phyloP scores from a whole-genome alignment of 2,113 vertebrate species.

The Pseudorasbora parva region DNA sequence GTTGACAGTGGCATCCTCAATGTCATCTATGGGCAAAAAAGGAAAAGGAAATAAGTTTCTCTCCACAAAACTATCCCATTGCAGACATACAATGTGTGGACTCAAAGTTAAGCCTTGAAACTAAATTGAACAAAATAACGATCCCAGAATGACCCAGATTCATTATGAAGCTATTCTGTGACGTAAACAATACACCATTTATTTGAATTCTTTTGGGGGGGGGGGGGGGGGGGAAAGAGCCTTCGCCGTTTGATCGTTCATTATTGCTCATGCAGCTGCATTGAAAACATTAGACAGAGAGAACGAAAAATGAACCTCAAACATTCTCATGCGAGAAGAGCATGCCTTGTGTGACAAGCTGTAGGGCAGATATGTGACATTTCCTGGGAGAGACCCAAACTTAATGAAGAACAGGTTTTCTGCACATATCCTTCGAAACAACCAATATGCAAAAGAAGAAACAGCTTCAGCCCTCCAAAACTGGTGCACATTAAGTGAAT shows the following conservation, averaged over 20 bases:
- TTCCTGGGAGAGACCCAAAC: constrained; percentile 18
- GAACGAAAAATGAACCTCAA: not conserved
- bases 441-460: constrained; percentile 24
- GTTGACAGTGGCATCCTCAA: constrained; percentile 95
- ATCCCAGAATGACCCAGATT: not conserved
- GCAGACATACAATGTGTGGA: not conserved
- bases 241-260: not conserved
- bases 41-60: not conserved
- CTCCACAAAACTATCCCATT: not conserved
- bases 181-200: not conserved
- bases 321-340: not conserved
- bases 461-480: not conserved
- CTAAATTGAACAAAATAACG: not conserved
- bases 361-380: constrained; percentile 58
- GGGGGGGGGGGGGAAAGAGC: too few relatives aligned
- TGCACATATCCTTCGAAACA: constrained; percentile 9
- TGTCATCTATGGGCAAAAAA: constrained; percentile 79
- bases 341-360: constrained; percentile 57
- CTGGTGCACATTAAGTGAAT: not conserved
- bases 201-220: not conserved
- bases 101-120: not conserved
- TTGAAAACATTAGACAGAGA: not conserved
- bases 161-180: not conserved
- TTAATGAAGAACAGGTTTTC: constrained; percentile 48
- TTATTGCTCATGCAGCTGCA: not conserved